Evolutionary conservation across 2,113 vertebrate genomes (phyloP).

Genomic region (Elanus axillaris): DNA sequence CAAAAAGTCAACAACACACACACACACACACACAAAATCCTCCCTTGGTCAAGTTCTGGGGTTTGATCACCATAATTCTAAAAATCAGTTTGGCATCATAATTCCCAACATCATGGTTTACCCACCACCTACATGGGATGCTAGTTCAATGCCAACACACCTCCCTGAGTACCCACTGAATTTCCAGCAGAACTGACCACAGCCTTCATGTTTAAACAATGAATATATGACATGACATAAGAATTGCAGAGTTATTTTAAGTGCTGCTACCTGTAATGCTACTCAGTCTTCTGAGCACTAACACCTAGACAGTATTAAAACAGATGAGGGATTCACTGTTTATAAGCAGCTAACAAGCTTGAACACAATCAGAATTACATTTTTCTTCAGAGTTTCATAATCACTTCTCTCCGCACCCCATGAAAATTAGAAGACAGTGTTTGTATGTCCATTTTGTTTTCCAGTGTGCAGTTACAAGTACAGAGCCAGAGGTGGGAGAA

Average conservation of each 20-base stretch:
- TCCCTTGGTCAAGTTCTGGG: background rate
- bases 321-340: background rate
- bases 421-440: background rate
- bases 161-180: background rate
- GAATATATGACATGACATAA: fast-evolving
- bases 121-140: background rate
- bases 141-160: fast-evolving
- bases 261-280: background rate
- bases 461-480: background rate
- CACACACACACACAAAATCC: background rate
- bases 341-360: background rate
- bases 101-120: background rate
- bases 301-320: background rate
- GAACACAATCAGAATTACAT: background rate
- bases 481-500: background rate
- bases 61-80: background rate
- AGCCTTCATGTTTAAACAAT: background rate
- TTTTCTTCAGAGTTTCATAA: background rate
- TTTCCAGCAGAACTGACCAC: background rate
- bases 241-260: background rate
- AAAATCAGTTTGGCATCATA: background rate
- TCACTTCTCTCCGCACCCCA: background rate
- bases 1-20: background rate
- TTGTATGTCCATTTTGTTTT: background rate
- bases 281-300: background rate